Evolutionary conservation across 2,797 vertebrate species (phyloP), one percentile per base, ranked within the genome.

Genomic region (Hafferia zeledoni): DNA sequence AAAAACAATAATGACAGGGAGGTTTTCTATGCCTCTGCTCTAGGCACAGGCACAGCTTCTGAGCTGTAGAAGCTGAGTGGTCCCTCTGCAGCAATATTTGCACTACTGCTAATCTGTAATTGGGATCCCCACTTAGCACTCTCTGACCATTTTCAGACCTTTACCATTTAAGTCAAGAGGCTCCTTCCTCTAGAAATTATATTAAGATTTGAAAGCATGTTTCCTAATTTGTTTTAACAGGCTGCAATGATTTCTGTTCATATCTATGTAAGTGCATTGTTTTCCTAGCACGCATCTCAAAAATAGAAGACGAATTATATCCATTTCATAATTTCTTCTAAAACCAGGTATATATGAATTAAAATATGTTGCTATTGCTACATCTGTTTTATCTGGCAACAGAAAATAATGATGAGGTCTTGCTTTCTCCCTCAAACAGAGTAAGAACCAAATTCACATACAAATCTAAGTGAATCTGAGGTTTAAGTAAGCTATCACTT

Each of bases 61-160:
- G 27, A 72, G 87, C 91, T 69, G 72, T 72, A 87, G 69, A 81
- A 71, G 82, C 59, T 84, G 87, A 95, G 81, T 92, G 69, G 76
- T 92, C 87, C 79, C 72, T 93, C 78, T 86, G 92, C 91, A 92
- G 82, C 93, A 93, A 83, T 70, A 95, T 95, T 95, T 92, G 91
- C 89, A 95, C 94, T 95, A 96, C 52, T 90, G 85, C 85, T 89
- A 74, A 92, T 87, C 77, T 84, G 78, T 94, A 96, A 97, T 49
- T 83, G 94, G 94, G 84, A 92, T 89, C 83, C 89, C 79, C 92
- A 95, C 92, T 97, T 95, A 96, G 86, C 82, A 91, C 82, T 59
- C 55, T 80, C 84, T 95, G 94, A 96, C 95, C 95, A 95, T 96
- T 96, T 96, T 94, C 87, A 96, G 93, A 94, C 89, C 94, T 95